Conservation (phyloP, 1,140 invertebrate genomes). For the Drosophila teissieri region DNA sequence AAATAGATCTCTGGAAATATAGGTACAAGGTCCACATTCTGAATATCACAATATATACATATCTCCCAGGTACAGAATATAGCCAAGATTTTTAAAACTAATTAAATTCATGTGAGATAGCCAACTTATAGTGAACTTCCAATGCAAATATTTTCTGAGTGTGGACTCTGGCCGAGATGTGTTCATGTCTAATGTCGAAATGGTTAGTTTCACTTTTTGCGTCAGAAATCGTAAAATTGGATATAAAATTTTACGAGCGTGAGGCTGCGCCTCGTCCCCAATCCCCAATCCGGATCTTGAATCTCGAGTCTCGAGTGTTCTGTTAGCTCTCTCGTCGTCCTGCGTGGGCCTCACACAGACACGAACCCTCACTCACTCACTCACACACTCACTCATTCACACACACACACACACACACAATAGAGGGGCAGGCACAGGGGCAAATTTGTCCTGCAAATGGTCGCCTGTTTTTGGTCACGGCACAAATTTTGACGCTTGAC, state of each 20-base stretch:
- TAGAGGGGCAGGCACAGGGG: not conserved
- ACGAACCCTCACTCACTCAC: not conserved
- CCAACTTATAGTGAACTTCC: no score
- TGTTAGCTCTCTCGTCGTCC: conserved; percentile 57
- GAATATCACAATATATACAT: no score
- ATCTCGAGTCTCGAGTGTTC: conserved; percentile 50
- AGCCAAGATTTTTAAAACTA: not conserved
- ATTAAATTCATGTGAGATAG: not conserved
- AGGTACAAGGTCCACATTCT: no score
- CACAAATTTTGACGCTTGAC: conserved; percentile 81
- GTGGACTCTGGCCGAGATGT: conserved; percentile 61
- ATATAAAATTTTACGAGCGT: conserved; percentile 83
- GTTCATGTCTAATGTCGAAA: conserved; percentile 83
- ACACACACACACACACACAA: conserved; percentile 1
- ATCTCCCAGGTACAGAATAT: no score
- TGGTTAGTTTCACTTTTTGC: conserved; percentile 83
- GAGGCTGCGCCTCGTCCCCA: conserved; percentile 63
- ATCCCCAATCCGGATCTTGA: conserved; percentile 9
- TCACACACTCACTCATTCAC: conserved; percentile 6
- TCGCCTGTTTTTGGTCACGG: conserved; percentile 77
- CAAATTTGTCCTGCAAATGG: conserved; percentile 64
- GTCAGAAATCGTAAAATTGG: conserved; percentile 83
- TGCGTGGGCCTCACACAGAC: conserved; percentile 23
- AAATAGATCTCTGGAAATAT: no score
- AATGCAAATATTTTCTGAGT: conserved; percentile 10